A percentile compares a stretch with the other conserved stretches of the same genome.
Evolutionary conservation across 2,888 invertebrate species (phyloP).

Genomic region (Trissolcus japonicus): DNA sequence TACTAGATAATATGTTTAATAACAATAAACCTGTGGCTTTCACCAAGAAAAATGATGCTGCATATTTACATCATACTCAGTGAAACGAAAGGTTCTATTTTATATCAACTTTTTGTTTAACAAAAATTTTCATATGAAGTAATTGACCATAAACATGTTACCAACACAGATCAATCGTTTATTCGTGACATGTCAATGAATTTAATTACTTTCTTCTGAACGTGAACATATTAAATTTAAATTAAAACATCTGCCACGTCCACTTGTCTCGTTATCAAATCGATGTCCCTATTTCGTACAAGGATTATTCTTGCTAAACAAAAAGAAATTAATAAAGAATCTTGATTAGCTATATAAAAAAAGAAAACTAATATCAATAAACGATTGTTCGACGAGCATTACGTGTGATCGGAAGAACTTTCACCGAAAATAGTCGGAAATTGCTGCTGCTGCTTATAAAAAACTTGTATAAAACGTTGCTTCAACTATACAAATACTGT

Average conservation of each 20-base stretch:
- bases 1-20: too few species aligned
- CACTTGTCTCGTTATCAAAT: slow-evolving; percentile 26
- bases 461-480: slow-evolving; percentile 63
- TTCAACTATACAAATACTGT: slow-evolving; percentile 50
- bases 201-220: not conserved
- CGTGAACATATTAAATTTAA: not conserved
- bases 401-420: slow-evolving; percentile 67
- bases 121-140: too few species aligned
- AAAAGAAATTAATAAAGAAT: slow-evolving; percentile 25
- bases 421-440: slow-evolving; percentile 59
- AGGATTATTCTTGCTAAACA: slow-evolving; percentile 41
- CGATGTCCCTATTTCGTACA: slow-evolving; percentile 42
- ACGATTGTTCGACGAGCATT: slow-evolving; percentile 53
- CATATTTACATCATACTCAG: too few species aligned
- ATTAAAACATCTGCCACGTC: slow-evolving; percentile 16
- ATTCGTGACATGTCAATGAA: too few species aligned
- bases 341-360: slow-evolving; percentile 42
- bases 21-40: too few species aligned
- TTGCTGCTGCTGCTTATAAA: slow-evolving; percentile 63
- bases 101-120: too few species aligned
- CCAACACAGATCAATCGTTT: too few species aligned
- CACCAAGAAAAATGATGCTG: too few species aligned
- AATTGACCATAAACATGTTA: too few species aligned
- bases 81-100: too few species aligned
- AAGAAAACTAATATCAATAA: slow-evolving; percentile 18